Evolutionary conservation across 2,888 invertebrate genomes (phyloP), one percentile per base, ranked within the genome.

Genomic region (Melanchra persicariae): DNA sequence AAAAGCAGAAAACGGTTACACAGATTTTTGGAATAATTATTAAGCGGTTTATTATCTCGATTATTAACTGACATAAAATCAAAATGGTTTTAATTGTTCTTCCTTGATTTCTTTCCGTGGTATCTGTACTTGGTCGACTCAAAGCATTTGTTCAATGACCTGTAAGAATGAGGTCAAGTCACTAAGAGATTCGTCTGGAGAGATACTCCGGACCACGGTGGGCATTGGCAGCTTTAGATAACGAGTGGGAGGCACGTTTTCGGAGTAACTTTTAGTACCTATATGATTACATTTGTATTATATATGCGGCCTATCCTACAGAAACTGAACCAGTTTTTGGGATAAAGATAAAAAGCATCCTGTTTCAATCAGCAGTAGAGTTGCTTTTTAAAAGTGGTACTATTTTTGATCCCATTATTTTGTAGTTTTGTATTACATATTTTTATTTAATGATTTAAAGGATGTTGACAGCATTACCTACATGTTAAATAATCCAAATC

Each of bases 161-260:
- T 55, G 75, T 51, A 34, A 51, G 49, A 74, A 76, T 60, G 64
- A 76, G 75, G 74, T 79, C 74, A 79, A 76, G 74, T 60, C 74
- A 74, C 54, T 47, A 74, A 60, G 64, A 74, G 80, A 64, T 79
- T 79, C 57, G 59, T 65, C 49, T 79, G 64, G 22, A 76, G 59
- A 65, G 59, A 74, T 76, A 60, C 74, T 55, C 51, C 60, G 60
- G 65, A 60, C 80, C 54, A 60, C 45, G 45, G 37, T 34, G 77
- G 37, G 40, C 26, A 73, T 70, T 64, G 63, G 54, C 64, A 60
- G 74, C 60, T 51, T 57, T n/a, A 74, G 65, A 74, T 76, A 76
- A 60, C 40, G 54, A 55, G n/a, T 49, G 26, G 17, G 26, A 55
- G 49, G 59, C 26, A 19, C 24, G 24, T 60, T 76, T 79, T 24